Conservation (phyloP, 2,888 invertebrate genomes). For the Halocaridina rubra region DNA sequence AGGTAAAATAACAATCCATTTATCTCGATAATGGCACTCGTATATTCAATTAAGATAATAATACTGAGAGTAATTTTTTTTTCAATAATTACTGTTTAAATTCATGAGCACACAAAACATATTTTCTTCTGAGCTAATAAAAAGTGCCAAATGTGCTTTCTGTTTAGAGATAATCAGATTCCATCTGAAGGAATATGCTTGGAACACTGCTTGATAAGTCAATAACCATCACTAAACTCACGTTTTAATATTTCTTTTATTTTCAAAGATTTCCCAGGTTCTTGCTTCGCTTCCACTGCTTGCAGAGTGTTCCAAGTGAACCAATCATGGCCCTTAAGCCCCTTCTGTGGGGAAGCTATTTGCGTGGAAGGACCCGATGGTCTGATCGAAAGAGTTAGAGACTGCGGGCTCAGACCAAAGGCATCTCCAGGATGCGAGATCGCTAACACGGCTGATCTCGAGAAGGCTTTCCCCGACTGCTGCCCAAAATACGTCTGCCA, state of each 20-base stretch:
- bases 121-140: too few species aligned
- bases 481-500: constrained; percentile 1
- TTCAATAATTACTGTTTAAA: neutral
- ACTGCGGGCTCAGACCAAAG: constrained; percentile 88
- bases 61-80: neutral
- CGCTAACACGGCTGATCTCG: constrained; percentile 86
- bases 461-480: constrained; percentile 66
- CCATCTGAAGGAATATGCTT: neutral
- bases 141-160: too few species aligned
- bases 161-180: too few species aligned
- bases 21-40: neutral
- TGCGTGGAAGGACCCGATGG: constrained; percentile 75
- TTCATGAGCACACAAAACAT: too few species aligned
- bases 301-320: constrained; percentile 89
- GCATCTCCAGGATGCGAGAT: constrained; percentile 89
- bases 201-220: neutral
- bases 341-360: constrained; percentile 91
- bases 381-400: constrained; percentile 84
- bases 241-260: neutral
- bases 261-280: constrained; percentile 83
- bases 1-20: neutral
- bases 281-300: constrained; percentile 90
- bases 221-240: neutral
- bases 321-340: constrained; percentile 85
- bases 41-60: neutral